phyloP scores from a whole-genome alignment of 2,797 vertebrate genomes.

The Peromyscus nudipes region DNA sequence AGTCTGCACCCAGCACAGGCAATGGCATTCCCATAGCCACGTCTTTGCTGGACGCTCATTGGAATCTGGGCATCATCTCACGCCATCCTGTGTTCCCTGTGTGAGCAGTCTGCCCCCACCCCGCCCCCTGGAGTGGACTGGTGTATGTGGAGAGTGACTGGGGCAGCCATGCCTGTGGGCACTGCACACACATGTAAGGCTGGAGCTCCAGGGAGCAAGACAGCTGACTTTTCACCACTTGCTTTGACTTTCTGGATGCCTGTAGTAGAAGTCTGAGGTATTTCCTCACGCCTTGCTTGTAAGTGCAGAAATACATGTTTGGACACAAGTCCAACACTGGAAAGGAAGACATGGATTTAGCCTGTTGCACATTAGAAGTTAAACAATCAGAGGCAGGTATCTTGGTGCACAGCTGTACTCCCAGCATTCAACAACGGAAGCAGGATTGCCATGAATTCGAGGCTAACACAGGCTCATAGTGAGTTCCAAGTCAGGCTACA shows the following conservation, averaged over 20 bases:
- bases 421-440: not conserved
- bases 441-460: not conserved
- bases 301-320: not conserved
- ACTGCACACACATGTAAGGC: not conserved
- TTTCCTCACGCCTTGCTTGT: not conserved
- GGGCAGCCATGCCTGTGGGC: not conserved
- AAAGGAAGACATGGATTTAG: conserved; percentile 10
- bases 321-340: not conserved
- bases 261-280: not conserved
- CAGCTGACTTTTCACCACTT: not conserved
- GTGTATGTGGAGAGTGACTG: not conserved
- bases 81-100: not conserved
- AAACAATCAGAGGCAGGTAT: not conserved
- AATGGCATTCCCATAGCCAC: not conserved
- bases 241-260: not conserved
- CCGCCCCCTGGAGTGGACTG: not conserved
- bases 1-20: too few relatives aligned
- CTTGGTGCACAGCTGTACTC: not conserved
- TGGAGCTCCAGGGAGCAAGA: not conserved
- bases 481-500: not conserved
- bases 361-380: not conserved
- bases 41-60: not conserved
- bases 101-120: not conserved
- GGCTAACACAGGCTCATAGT: too few relatives aligned
- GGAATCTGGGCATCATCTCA: not conserved